phyloP scores from a whole-genome alignment of 2,888 invertebrate genomes.

The Trypoxylon attenuatum region DNA sequence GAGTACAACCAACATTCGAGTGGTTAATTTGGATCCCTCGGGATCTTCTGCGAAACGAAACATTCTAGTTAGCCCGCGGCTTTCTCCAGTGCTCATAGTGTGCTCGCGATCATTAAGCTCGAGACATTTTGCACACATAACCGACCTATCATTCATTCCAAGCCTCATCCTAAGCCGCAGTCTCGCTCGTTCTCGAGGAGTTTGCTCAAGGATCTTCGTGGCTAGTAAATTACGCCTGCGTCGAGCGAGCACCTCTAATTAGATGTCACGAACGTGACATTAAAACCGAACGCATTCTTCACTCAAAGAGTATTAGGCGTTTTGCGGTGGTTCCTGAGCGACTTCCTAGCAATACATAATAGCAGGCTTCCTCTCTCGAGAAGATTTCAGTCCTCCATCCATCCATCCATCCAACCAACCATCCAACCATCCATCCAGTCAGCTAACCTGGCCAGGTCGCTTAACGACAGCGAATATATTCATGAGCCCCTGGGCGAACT shows the following conservation, averaged over 20 bases:
- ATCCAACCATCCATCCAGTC: too few relatives aligned
- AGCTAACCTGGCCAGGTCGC: background rate
- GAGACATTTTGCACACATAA: conserved; percentile 36
- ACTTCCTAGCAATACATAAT: conserved; percentile 26
- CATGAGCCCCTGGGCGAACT: background rate
- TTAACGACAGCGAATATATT: background rate
- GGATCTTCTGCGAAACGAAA: conserved; percentile 23
- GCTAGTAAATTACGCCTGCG: conserved; percentile 35
- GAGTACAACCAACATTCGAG: too few relatives aligned
- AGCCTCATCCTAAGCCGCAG: conserved; percentile 17
- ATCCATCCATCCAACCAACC: background rate
- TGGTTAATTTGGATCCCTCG: conserved; percentile 8
- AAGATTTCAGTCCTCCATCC: background rate
- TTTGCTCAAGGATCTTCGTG: conserved; percentile 15
- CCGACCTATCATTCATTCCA: conserved; percentile 41
- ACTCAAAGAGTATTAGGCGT: conserved; percentile 7
- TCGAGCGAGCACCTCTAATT: conserved; percentile 32
- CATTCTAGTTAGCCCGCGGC: conserved; percentile 24
- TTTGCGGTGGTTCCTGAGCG: conserved; percentile 1
- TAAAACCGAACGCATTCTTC: conserved; percentile 10
- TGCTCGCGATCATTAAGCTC: conserved; percentile 31
- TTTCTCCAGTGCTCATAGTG: conserved; percentile 19
- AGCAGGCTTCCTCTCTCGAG: conserved; percentile 7
- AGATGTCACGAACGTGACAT: conserved; percentile 24
- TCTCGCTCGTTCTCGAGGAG: conserved; percentile 2